Base-by-base conservation (phyloP, 2,797 vertebrate species). In the Hipposideros larvatus region DNA sequence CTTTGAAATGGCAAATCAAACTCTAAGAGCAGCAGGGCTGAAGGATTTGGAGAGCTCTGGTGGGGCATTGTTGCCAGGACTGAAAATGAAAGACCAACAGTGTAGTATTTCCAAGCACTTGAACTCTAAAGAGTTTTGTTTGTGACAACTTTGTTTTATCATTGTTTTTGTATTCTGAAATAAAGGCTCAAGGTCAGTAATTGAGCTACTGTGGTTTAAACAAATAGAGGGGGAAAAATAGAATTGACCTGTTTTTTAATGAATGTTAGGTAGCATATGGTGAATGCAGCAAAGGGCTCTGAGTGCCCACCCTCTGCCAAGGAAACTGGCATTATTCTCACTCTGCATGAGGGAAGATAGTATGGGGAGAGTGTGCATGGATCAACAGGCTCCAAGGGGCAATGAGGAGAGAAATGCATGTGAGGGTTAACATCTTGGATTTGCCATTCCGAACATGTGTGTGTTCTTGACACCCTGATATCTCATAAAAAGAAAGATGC, bases 161-260 rank as follows among this genome's bases (percentile, higher is more conserved):
- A 2, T 28, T 95, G 96, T 90, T 55, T 63, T 51, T 51, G 87
- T 53, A 63, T 94, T 4, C 87, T 48, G 53, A 19, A 91, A 83
- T 89, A 73, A 87, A 80, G 37, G 48, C 15, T 83, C 70, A 84
- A 87, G 89, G 10, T 46, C 79, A 88, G n/a, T 65, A 65, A 96
- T 86, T 80, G 95, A 93, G 11, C 11, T 90, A 96, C 48, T 8
- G 96, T 95, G 92, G 82, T 98, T 94, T 88, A 97, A 97, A 87
- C 46, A 97, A 26, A 94, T 31, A 83, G 26, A 71, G 24, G 21
- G 51, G 21, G 71, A 59, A 88, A 83, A 77, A 86, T 7, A 78
- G 34, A 92, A 73, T 80, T 61, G 55, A 51, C 5, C 87, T n/a
- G n/a, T 55, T 74, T 26, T 89, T 34, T 10, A 11, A 43, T 66